Conservation (phyloP, 1,140 invertebrate species). For the Drosophila ironensis region DNA sequence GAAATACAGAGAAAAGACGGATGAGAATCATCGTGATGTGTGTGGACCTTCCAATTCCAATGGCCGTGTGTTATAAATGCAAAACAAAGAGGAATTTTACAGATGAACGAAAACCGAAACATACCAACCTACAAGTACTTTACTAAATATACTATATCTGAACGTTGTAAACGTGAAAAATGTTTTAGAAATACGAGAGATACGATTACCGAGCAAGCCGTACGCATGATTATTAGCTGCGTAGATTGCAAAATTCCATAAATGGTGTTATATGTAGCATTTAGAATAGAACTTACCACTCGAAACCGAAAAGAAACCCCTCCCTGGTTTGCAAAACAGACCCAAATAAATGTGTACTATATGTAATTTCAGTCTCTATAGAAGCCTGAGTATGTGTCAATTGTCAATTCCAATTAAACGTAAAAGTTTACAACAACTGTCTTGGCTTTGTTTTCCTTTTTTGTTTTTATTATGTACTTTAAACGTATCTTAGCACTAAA, state of each 20-base stretch:
- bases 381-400: too few relatives aligned
- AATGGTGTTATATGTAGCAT: slow-evolving; percentile 71
- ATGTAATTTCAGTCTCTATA: slow-evolving; percentile 14
- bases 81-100: slow-evolving; percentile 59
- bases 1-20: too few relatives aligned
- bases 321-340: slow-evolving; percentile 56
- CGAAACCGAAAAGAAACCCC: slow-evolving; percentile 21
- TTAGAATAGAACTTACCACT: slow-evolving; percentile 68
- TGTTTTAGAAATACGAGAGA: slow-evolving; percentile 55
- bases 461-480: slow-evolving; percentile 48
- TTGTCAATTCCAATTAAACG: slow-evolving; percentile 17
- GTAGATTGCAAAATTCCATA: slow-evolving; percentile 56
- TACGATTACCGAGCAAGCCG: slow-evolving; percentile 3
- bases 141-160: slow-evolving; percentile 50
- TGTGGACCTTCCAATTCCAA: slow-evolving; percentile 47
- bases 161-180: slow-evolving; percentile 53
- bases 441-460: slow-evolving; percentile 31
- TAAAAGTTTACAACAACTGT: not conserved
- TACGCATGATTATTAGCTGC: slow-evolving; percentile 34
- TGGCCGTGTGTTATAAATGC: slow-evolving; percentile 65
- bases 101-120: slow-evolving; percentile 41
- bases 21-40: too few relatives aligned
- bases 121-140: slow-evolving; percentile 65
- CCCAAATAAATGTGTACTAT: slow-evolving; percentile 69
- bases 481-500: slow-evolving; percentile 45